phyloP scores from a whole-genome alignment of 2,113 vertebrate species.

The Forbesichthys agassizii region DNA sequence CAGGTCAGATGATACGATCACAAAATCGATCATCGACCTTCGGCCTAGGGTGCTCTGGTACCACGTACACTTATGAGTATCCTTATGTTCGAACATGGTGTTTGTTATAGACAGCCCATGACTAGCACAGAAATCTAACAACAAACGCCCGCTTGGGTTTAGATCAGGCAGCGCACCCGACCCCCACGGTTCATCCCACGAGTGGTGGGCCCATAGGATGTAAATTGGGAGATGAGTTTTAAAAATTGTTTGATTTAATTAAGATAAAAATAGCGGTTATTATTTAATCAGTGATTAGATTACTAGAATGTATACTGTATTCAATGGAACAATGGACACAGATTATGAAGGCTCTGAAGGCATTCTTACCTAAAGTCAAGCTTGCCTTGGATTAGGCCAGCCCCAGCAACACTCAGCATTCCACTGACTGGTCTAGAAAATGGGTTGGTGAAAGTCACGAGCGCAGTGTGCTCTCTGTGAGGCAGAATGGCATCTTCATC shows the following conservation, averaged over 20 bases:
- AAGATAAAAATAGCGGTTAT: neutral
- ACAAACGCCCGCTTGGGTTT: no score
- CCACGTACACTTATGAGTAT: no score
- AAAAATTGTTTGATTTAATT: constrained; percentile 1
- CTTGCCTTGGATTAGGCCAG: constrained; percentile 62
- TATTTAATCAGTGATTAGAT: neutral
- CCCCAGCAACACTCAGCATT: constrained; percentile 55
- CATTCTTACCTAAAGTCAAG: constrained; percentile 53
- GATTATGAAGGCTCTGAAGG: neutral
- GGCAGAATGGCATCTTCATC: constrained; percentile 32
- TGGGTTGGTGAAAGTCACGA: constrained; percentile 65
- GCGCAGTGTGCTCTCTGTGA: constrained; percentile 42
- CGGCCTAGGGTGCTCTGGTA: no score
- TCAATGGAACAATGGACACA: neutral
- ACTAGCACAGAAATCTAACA: no score
- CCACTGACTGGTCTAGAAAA: constrained; percentile 64
- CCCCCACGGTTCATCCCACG: no score
- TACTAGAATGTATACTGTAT: neutral
- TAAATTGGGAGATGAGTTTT: neutral
- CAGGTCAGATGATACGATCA: no score
- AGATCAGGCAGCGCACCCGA: no score
- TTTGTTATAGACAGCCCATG: no score
- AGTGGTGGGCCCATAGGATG: no score
- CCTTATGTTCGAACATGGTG: no score
- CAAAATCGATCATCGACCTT: no score